Base-by-base conservation (phyloP, 2,888 invertebrate species). In the Rhyacophila evoluta region DNA sequence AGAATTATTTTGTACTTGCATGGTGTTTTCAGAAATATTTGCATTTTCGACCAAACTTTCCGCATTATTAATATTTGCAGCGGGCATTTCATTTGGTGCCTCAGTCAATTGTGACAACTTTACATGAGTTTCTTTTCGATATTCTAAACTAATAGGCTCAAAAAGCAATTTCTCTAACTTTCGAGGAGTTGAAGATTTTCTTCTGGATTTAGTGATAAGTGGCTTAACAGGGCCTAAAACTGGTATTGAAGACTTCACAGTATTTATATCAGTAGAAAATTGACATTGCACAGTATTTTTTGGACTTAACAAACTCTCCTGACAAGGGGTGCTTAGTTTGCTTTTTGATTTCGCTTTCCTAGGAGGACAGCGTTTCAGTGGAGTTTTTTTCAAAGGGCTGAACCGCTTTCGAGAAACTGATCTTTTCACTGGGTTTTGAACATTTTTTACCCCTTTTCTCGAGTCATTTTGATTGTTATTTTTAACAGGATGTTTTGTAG, bases 101-200 rank as follows among this genome's bases (percentile, higher is more conserved):
- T 55, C 55, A 6, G 55, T 10, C 88, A 88, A 81, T 88, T 87
- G 19, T 84, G 85, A 2, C 82, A 81, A 39, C 83, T 81, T 15
- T 79, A 41, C n/a, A 8, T 38, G 78, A 8, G 77, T 73, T 1
- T 80, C 77, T 79, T 82, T 84, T 11, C 83, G 81, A 81, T 84
- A 84, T 27, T 74, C 33, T 5, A 38, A 15, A n/a, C 38, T 15
- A 12, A 25, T 19, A 72, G 38, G 39, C 6, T 72, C 72, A 12
- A 55, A 55, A 15, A 55, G 2, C 10, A 55, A 55, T 10, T 19
- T 55, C 55, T 55, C 55, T 10, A 89, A 84, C 85, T 90, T 89
- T 82, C 90, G 85, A 1, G 89, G 89, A 1, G 89, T 89, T 1
- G 89, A 89, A 12, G 89, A 90, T 84, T 90, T 90, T 83, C 89